These are phyloP conservation scores for Epinephelus malabaricus DNA, from an alignment of 2,797 vertebrate species.

Conservation along the genomic window DNA sequence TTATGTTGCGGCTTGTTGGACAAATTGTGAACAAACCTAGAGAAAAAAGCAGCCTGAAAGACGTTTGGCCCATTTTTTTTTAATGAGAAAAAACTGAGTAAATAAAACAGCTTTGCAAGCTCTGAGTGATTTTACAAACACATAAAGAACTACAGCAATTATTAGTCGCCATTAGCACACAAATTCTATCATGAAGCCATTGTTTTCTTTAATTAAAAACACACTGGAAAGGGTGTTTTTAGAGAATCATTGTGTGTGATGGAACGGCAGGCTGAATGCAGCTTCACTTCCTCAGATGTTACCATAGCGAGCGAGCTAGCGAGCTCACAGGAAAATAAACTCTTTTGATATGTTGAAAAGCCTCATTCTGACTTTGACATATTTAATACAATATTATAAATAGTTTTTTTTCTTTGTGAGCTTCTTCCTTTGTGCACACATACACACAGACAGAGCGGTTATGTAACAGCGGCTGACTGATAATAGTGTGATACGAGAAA, in stretches of 20 bases:
- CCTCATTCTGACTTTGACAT: constrained; percentile 36
- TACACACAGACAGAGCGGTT: constrained; percentile 36
- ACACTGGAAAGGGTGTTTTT: constrained; percentile 23
- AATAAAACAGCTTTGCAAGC: constrained; percentile 42
- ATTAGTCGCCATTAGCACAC: constrained; percentile 34
- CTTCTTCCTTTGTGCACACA: constrained; percentile 25
- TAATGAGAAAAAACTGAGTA: constrained; percentile 48
- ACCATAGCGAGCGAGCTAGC: constrained; percentile 12
- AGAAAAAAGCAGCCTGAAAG: constrained; percentile 7
- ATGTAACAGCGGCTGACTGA: constrained; percentile 56
- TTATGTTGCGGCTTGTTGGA: constrained; percentile 28
- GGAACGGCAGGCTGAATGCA: constrained; percentile 9
- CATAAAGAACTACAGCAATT: constrained; percentile 32
- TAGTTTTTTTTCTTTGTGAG: constrained; percentile 21
- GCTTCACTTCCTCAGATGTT: constrained; percentile 31
- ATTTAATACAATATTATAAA: constrained; percentile 36
- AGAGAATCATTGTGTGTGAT: not conserved
- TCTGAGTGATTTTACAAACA: constrained; percentile 23
- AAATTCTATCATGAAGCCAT: constrained; percentile 27
- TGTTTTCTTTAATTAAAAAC: constrained; percentile 64
- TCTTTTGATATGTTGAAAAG: constrained; percentile 26
- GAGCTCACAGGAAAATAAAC: constrained; percentile 33
- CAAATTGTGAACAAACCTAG: constrained; percentile 28
- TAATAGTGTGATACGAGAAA: constrained; percentile 59
- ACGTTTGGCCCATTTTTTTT: not conserved